phyloP scores from a whole-genome alignment of 2,113 vertebrate species.

The Dipodomys ordii region DNA sequence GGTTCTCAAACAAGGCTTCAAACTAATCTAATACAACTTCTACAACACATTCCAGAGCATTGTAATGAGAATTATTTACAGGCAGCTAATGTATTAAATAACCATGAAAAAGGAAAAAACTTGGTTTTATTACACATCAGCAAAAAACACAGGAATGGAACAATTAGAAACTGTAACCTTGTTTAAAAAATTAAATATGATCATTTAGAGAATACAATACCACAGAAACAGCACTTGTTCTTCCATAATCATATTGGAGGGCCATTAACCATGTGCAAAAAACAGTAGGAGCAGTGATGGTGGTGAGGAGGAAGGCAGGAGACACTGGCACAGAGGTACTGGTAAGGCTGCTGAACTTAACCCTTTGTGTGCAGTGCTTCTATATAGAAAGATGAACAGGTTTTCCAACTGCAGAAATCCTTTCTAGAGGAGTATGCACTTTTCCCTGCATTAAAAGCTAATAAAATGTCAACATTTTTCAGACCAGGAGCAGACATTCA shows the following conservation, averaged over 20 bases:
- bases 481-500: slow-evolving; percentile 79
- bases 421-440: slow-evolving; percentile 80
- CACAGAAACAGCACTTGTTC: slow-evolving; percentile 89
- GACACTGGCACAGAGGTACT: slow-evolving; percentile 79
- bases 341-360: slow-evolving; percentile 81
- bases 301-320: slow-evolving; percentile 65
- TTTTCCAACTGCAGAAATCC: slow-evolving; percentile 80
- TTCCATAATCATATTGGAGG: slow-evolving; percentile 84
- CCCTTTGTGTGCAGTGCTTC: slow-evolving; percentile 77
- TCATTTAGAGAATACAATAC: slow-evolving; percentile 88
- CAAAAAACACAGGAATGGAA: slow-evolving; percentile 88
- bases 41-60: slow-evolving; percentile 91
- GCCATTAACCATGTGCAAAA: slow-evolving; percentile 88
- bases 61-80: slow-evolving; percentile 90
- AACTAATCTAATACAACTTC: slow-evolving; percentile 88
- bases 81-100: slow-evolving; percentile 89
- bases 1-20: slow-evolving; percentile 88
- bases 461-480: slow-evolving; percentile 66
- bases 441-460: slow-evolving; percentile 77
- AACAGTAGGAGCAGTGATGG: slow-evolving; percentile 62
- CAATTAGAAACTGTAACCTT: slow-evolving; percentile 84
- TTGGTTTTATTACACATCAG: slow-evolving; percentile 87
- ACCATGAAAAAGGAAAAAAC: slow-evolving; percentile 83
- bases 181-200: slow-evolving; percentile 86
- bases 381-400: slow-evolving; percentile 80